Base-by-base conservation (phyloP, 1,140 invertebrate genomes). In the Dolichoris vasculosae region DNA sequence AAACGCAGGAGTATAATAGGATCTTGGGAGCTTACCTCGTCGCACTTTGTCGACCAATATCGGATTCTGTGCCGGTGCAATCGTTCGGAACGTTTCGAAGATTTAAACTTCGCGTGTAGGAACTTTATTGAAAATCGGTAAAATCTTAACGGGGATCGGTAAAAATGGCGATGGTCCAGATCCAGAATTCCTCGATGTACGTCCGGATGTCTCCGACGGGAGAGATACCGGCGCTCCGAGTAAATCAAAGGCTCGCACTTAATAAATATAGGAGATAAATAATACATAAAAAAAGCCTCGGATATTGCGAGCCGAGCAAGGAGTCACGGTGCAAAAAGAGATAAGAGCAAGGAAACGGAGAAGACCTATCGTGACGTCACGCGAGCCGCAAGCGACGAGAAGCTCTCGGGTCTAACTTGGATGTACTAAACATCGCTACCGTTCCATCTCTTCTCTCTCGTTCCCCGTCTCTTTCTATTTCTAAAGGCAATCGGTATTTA, bases 391-490 rank as follows among this genome's bases (percentile, higher is more conserved):
- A 43, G 35, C 15, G 75, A 55, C 30, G 59, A 63, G 76, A 35
- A 78, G 48, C 20, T 8, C 55, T 35, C 26, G 15, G 38, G 7
- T 38, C 55, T n/a, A 32, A 30, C 76, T 35, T 32, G 15, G 35
- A 46, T 51, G 80, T 23, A 38, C 80, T 55, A 82, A 82, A 55
- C 80, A 71, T 82, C 26, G 46, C 64, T 35, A 51, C 46, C 46
- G 32, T 43, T 71, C 23, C 40, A 26, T n/a, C 17, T 51, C 46
- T 40, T 78, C 75, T 59, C 30, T 55, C 30, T 59, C 30, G 0
- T 30, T 48, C 38, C 67, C 40, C 32, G 1, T 67, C 38, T 48
- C 63, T 67, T 40, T 55, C 64, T 51, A 2, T 71, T 32, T 73
- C n/a, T 51, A n/a, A 11, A 51, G 15, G 13, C 75, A 51, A 30